Evolutionary conservation across 2,797 vertebrate species (phyloP).

Genomic region (Orientallactaga sibirica): DNA sequence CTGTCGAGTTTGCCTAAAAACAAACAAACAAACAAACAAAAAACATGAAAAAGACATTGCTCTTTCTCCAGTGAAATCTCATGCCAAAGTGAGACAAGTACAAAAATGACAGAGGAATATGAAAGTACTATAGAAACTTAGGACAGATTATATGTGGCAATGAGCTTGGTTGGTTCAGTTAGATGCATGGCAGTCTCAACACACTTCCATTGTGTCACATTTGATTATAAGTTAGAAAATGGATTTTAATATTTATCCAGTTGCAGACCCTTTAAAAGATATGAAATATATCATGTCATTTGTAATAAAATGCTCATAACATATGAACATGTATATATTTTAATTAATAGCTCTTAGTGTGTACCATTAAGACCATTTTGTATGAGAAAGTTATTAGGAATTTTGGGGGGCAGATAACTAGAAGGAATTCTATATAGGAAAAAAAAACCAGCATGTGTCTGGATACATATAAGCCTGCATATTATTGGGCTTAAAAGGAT

Average conservation of each 20-base stretch:
- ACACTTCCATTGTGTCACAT: background rate
- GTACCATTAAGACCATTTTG: background rate
- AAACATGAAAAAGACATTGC: conserved; percentile 18
- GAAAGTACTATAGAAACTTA: background rate
- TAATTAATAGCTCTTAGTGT: background rate
- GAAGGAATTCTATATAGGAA: background rate
- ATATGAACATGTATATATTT: background rate
- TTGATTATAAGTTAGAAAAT: background rate
- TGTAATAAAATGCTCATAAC: conserved; percentile 3
- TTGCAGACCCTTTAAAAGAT: background rate
- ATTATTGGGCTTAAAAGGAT: background rate
- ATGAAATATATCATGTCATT: background rate
- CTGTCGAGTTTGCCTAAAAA: too few relatives aligned
- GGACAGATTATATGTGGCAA: background rate
- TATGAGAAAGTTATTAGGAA: background rate
- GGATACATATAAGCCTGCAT: background rate
- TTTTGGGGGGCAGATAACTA: background rate
- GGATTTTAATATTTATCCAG: background rate
- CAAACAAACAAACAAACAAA: background rate
- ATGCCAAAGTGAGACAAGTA: background rate
- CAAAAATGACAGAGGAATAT: background rate
- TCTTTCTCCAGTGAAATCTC: background rate
- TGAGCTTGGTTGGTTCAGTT: background rate
- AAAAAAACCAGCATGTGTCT: background rate
- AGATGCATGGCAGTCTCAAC: background rate